These are phyloP conservation scores for Silvanus unidentatus DNA, from an alignment of 2,888 invertebrate genomes.

Conservation along the genomic window DNA sequence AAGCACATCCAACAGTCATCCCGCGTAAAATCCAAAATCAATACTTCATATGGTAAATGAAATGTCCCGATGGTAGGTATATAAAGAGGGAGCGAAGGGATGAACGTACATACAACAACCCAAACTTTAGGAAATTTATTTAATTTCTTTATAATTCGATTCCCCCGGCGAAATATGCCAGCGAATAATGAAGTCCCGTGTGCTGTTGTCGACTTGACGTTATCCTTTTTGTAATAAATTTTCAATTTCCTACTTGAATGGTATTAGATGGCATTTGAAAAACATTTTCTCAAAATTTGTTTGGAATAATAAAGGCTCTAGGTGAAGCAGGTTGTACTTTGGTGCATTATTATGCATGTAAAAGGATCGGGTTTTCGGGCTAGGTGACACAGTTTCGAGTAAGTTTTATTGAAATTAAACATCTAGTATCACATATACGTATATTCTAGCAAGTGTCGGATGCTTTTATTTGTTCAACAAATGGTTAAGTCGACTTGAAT, in stretches of 20 bases:
- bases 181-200: constrained; percentile 19
- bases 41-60: constrained; percentile 27
- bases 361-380: constrained; percentile 7
- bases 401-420: constrained; percentile 18
- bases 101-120: too few species aligned
- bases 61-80: neutral
- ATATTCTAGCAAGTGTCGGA: constrained; percentile 7
- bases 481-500: constrained; percentile 14
- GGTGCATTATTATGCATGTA: constrained; percentile 19
- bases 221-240: constrained; percentile 17
- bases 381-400: constrained; percentile 2
- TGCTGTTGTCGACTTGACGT: too few species aligned
- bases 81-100: neutral
- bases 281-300: constrained; percentile 13
- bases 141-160: constrained; percentile 24
- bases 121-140: constrained; percentile 22
- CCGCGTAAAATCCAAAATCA: constrained; percentile 33
- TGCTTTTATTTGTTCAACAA: constrained; percentile 12
- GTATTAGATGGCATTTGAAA: constrained; percentile 5
- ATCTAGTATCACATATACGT: constrained; percentile 7
- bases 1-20: constrained; percentile 25
- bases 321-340: too few species aligned
- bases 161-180: constrained; percentile 27
- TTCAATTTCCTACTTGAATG: constrained; percentile 22
- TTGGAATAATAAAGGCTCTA: too few species aligned